Conservation (phyloP, 2,888 invertebrate species). For the Noctuana brunneofusca region DNA sequence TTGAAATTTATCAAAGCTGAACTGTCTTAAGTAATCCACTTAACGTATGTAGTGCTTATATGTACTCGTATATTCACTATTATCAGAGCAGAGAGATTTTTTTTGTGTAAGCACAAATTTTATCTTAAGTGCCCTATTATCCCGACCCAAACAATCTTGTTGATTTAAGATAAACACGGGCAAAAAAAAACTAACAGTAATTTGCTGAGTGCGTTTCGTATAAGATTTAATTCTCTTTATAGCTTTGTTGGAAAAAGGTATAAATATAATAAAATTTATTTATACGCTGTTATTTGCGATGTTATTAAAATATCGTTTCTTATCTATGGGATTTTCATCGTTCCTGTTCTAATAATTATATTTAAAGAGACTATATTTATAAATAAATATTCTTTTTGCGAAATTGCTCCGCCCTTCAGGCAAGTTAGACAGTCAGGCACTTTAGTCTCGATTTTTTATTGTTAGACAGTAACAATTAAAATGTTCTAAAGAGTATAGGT, state of each 20-base stretch:
- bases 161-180: conserved; percentile 29
- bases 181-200: conserved; percentile 20
- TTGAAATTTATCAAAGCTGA: background rate
- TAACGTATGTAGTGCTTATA: background rate
- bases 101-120: conserved; percentile 24
- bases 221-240: background rate
- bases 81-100: conserved; percentile 17
- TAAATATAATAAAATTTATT: background rate
- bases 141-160: conserved; percentile 25
- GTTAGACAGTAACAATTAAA: no score
- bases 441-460: no score
- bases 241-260: background rate
- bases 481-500: no score
- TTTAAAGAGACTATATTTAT: no score
- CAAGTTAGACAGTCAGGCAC: no score
- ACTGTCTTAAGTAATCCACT: background rate
- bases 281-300: background rate
- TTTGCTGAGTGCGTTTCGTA: background rate
- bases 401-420: no score
- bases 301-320: no score
- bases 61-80: conserved; percentile 10
- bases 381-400: no score
- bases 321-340: no score
- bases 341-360: no score
- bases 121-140: conserved; percentile 28